phyloP scores from a whole-genome alignment of 1,140 invertebrate genomes.

The Pygmarrhopalites habei region DNA sequence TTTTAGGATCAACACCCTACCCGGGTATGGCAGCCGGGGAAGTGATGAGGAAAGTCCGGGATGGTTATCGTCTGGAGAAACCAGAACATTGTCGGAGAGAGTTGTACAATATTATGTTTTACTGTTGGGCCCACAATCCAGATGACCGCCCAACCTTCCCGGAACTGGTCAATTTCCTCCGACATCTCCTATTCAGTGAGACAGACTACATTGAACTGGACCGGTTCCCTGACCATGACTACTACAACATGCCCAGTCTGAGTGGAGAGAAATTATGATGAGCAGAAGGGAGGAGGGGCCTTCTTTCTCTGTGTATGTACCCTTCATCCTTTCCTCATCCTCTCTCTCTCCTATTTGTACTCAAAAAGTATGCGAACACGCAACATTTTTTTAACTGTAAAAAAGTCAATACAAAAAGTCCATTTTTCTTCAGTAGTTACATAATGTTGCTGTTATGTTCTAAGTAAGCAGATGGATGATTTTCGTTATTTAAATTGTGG shows the following conservation, averaged over 20 bases:
- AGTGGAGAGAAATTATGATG: slow-evolving; percentile 71
- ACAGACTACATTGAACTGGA: slow-evolving; percentile 89
- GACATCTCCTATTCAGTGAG: slow-evolving; percentile 73
- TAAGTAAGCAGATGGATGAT: no score
- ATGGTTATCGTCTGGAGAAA: slow-evolving; percentile 76
- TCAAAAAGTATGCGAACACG: no score
- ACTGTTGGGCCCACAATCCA: slow-evolving; percentile 80
- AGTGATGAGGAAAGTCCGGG: slow-evolving; percentile 53
- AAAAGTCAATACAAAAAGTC: no score
- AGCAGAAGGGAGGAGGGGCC: no score
- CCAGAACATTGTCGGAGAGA: slow-evolving; percentile 81
- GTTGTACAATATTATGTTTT: slow-evolving; percentile 88
- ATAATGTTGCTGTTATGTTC: no score
- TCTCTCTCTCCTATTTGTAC: no score
- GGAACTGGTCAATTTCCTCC: slow-evolving; percentile 69
- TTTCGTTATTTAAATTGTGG: no score
- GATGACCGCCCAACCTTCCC: slow-evolving; percentile 66
- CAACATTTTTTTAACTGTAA: no score
- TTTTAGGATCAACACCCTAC: slow-evolving; percentile 81
- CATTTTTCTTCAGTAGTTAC: no score
- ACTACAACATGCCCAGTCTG: slow-evolving; percentile 81
- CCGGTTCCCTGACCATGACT: slow-evolving; percentile 84
- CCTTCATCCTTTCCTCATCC: no score
- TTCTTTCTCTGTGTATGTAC: no score
- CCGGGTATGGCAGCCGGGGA: slow-evolving; percentile 71